Percentiles rank a stretch among this genome's conserved stretches.
Conservation (phyloP, 2,797 vertebrate genomes). For the Gymnothorax reevesii region DNA sequence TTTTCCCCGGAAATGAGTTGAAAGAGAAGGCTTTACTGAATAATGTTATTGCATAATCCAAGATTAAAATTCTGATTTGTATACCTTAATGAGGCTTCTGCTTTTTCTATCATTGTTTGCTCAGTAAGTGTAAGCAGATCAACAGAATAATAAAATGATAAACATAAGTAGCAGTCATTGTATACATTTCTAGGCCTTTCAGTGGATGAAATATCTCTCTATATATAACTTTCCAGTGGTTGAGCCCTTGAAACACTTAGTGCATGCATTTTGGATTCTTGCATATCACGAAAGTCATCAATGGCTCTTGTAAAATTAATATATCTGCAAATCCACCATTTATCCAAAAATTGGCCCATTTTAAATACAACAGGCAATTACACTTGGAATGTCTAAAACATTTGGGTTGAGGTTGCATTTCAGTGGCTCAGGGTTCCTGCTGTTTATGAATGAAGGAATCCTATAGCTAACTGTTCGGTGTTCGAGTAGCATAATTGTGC, state of each 20-base stretch:
- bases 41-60: no score
- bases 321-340: not conserved
- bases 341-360: not conserved
- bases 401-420: not conserved
- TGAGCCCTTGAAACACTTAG: not conserved
- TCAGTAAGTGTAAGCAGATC: not conserved
- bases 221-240: constrained; percentile 5
- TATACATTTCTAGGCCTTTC: constrained; percentile 63
- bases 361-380: not conserved
- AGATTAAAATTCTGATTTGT: constrained; percentile 41
- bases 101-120: not conserved
- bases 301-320: not conserved
- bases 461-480: not conserved
- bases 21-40: no score
- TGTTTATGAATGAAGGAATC: not conserved
- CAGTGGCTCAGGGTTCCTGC: not conserved
- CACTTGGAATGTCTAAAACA: not conserved
- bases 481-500: no score
- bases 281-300: not conserved
- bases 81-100: constrained; percentile 15
- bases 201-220: constrained; percentile 48
- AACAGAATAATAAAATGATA: not conserved
- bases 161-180: constrained; percentile 45
- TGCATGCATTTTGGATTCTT: not conserved
- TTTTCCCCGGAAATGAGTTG: no score